Evolutionary conservation across 2,113 vertebrate genomes (phyloP), one percentile per base, ranked within the genome.

Genomic region (Podilymbus podiceps): DNA sequence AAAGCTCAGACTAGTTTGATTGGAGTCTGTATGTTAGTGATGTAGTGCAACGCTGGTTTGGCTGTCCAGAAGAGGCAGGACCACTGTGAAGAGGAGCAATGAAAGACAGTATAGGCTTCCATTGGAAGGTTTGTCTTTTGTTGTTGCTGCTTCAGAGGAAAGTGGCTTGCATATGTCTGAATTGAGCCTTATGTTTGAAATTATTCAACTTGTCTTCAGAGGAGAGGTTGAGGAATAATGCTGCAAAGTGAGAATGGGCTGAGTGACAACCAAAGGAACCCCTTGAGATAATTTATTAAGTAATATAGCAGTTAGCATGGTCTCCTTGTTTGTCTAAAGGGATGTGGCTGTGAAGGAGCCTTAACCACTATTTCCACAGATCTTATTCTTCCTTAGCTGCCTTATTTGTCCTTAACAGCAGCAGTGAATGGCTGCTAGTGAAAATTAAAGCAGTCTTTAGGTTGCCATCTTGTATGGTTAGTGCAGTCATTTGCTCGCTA

Each of bases 11-110:
- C 31, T 58, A 0, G 20, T 24, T 33, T 71, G 31, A 12, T 17
- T n/a, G 22, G 24, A 35, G 30, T 38, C 28, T 69, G 7, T 47
- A 17, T 15, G 4, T 20, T 19, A 73, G 38, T 25, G n/a, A 25
- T 21, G 78, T 5, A 28, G 42, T 19, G 22, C 71, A 19, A 0
- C 1, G 4, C 7, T 27, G 28, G 35, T 49, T 82, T 18, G 4
- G 9, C 42, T 68, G n/a, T 46, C 31, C 40, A 35, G 44, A 53
- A 59, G 40, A 60, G 59, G 31, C 35, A 64, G 62, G 44, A 25
- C 27, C 33, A 18, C 47, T 17, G 47, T 55, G 50, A 82, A 64
- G 56, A 71, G 64, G 14, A 72, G 44, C 28, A 59, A 40, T 0
- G 1, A 38, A 52, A n/a, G 64, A 47, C 44, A 52, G 12, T 35